phyloP scores from a whole-genome alignment of 2,888 invertebrate genomes.

The Anthophora plumipes region DNA sequence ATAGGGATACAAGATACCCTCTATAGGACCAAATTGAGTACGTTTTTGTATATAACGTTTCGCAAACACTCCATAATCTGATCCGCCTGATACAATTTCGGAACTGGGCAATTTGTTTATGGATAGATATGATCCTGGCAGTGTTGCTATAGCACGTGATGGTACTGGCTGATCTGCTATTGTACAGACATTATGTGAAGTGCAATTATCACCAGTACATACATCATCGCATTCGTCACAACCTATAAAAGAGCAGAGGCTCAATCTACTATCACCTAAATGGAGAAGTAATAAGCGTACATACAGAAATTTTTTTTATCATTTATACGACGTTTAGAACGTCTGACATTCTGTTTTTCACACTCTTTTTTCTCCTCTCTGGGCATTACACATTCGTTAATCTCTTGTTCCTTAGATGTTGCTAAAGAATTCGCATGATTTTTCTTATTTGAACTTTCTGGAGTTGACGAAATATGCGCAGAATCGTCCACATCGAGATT shows the following conservation, averaged over 20 bases:
- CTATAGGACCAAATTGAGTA: slow-evolving; percentile 92
- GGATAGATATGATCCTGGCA: slow-evolving; percentile 89
- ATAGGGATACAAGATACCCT: slow-evolving; percentile 87
- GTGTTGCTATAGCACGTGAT: slow-evolving; percentile 91
- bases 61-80: slow-evolving; percentile 88
- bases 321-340: slow-evolving; percentile 77
- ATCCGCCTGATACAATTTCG: slow-evolving; percentile 66
- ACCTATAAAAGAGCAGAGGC: slow-evolving; percentile 73
- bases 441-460: slow-evolving; percentile 61
- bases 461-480: slow-evolving; percentile 36
- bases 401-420: slow-evolving; percentile 37
- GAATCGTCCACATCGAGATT: slow-evolving; percentile 72
- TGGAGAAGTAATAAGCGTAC: slow-evolving; percentile 36
- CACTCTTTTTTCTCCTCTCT: slow-evolving; percentile 50
- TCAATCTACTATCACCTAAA: not conserved
- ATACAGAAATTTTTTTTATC: slow-evolving; percentile 79
- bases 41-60: slow-evolving; percentile 89
- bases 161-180: slow-evolving; percentile 90
- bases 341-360: slow-evolving; percentile 73
- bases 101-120: slow-evolving; percentile 85
- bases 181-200: slow-evolving; percentile 82
- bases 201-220: slow-evolving; percentile 79
- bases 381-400: slow-evolving; percentile 36
- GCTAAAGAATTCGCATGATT: slow-evolving; percentile 45
- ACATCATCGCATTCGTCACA: slow-evolving; percentile 84